Percentiles rank a stretch among this genome's conserved stretches.
These are phyloP conservation scores for Poeciliopsis paucimaculata DNA, from an alignment of 2,797 vertebrate genomes.

Conservation along the genomic window DNA sequence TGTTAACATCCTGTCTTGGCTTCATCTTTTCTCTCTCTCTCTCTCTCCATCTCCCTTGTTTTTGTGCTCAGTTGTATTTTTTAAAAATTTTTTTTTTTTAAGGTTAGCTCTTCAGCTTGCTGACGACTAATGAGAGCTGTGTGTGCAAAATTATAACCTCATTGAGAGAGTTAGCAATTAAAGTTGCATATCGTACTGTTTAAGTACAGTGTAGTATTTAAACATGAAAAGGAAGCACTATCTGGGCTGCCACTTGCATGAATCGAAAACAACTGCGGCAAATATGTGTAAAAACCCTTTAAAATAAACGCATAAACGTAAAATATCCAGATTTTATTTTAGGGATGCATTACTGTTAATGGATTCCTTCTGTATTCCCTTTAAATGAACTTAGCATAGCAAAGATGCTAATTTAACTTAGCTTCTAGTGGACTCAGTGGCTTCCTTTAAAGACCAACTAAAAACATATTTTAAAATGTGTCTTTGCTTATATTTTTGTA, in stretches of 20 bases:
- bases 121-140: not conserved
- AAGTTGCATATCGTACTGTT: constrained; percentile 4
- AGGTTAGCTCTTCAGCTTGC: not conserved
- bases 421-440: not conserved
- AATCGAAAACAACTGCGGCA: not conserved
- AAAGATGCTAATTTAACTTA: not conserved
- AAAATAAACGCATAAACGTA: not conserved
- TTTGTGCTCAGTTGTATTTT: not conserved
- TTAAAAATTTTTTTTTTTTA: not conserved
- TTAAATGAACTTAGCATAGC: not conserved
- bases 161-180: not conserved
- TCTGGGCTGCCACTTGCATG: not conserved
- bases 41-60: constrained; percentile 11
- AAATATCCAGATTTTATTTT: not conserved
- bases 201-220: constrained; percentile 5
- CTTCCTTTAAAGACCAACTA: too few species aligned
- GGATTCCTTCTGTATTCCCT: not conserved
- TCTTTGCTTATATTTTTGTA: too few species aligned
- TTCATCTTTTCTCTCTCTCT: constrained; percentile 36
- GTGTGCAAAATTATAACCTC: constrained; percentile 19
- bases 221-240: not conserved
- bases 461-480: too few species aligned
- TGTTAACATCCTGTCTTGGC: constrained; percentile 73
- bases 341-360: not conserved
- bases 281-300: not conserved